Evolutionary conservation across 2,888 invertebrate species (phyloP).

Genomic region (Sphinx pinastri): DNA sequence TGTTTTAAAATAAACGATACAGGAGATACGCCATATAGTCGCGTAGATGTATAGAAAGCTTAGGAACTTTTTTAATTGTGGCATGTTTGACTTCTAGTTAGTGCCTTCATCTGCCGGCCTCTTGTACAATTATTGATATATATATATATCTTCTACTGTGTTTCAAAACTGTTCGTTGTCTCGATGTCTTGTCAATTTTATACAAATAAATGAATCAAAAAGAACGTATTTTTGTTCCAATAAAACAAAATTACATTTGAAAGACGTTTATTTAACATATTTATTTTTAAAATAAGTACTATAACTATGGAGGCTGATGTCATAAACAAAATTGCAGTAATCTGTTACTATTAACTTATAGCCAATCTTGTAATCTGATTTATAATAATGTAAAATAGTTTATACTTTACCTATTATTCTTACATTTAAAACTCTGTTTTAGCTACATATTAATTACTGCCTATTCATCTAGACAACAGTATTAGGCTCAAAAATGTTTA

Average conservation of each 20-base stretch:
- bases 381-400: background rate
- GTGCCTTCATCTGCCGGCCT: background rate
- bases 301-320: conserved; percentile 43
- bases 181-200: conserved; percentile 53
- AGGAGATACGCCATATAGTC: background rate
- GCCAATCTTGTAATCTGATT: too few relatives aligned
- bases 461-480: conserved; percentile 4
- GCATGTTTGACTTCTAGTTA: background rate
- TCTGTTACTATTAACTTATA: background rate
- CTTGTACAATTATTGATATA: conserved; percentile 9
- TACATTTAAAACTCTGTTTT: too few relatives aligned
- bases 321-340: conserved; percentile 8
- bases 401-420: background rate
- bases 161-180: conserved; percentile 40
- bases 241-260: conserved; percentile 35
- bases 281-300: conserved; percentile 38
- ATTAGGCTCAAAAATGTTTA: background rate
- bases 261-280: conserved; percentile 65
- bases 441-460: too few relatives aligned
- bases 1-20: background rate
- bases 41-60: background rate
- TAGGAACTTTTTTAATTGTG: background rate
- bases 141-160: conserved; percentile 29
- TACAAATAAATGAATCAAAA: conserved; percentile 45
- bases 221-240: conserved; percentile 15